Base-by-base conservation (phyloP, 64 coral and sea anemone genomes). In the Anthopleura sola region DNA sequence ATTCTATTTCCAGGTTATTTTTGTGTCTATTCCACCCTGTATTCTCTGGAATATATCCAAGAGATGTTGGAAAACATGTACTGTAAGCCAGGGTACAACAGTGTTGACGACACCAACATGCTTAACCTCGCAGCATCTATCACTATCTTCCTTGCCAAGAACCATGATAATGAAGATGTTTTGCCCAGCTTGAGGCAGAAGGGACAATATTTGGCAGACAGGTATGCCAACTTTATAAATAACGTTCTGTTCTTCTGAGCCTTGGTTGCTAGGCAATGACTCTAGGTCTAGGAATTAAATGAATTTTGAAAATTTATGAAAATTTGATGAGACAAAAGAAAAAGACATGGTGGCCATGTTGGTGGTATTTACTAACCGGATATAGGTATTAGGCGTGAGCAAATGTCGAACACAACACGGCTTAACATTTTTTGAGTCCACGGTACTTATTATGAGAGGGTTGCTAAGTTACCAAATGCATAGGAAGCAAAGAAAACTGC, bases 11-110 rank as follows among this genome's bases (percentile, higher is more conserved):
- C 66, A 71, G 97, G 92, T 64, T 88, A 91, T 36, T 89, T 94
- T 81, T 99, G 87, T 89, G 97, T 99, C 3, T 99, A 92, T 58
- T 94, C 93, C 12, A 94, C 90, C n/a, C 80, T 34, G 28, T 84
- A 92, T 79, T 92, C 97, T 38, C 75, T 92, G 83, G 90, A 95
- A 12, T 95, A 90, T 87, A 74, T 99, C 1, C 84, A 86, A 26
- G 75, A 82, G 19, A 86, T 89, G 84, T 77, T 99, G 49, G 93
- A 92, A n/a, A 80, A 85, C 62, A 90, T 94, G 80, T 75, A 85
- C 50, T 79, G 82, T 21, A 83, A 90, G 40, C 86, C 87, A 1
- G 88, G 91, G 36, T 94, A 92, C 44, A 88, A 95, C 84, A 92
- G 90, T 49, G 39, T 92, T 37, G 97, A 99, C 7, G 97, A 99